A percentile compares a stretch with the other conserved stretches of the same genome.
phyloP scores from a whole-genome alignment of 2,113 vertebrate genomes.

The Channa maculata region DNA sequence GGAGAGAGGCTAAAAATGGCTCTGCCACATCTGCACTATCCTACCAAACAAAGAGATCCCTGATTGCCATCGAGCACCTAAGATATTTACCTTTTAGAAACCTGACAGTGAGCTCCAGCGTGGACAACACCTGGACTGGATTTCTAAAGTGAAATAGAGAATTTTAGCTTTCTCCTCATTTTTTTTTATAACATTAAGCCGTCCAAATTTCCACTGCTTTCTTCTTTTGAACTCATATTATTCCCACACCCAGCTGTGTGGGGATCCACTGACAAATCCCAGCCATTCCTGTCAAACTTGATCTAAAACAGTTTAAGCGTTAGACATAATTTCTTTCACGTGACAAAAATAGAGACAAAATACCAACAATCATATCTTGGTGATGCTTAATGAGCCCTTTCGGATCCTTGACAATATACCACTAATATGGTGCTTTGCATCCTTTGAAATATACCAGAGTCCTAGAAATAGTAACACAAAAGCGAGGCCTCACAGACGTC shows the following conservation, averaged over 20 bases:
- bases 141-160: conserved; percentile 13
- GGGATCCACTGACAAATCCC: conserved; percentile 35
- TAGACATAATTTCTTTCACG: conserved; percentile 50
- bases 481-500: conserved; percentile 43
- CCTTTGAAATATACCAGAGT: conserved; percentile 69
- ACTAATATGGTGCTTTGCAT: conserved; percentile 77
- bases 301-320: conserved; percentile 37
- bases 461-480: conserved; percentile 75
- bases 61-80: conserved; percentile 32
- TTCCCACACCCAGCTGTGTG: conserved; percentile 16
- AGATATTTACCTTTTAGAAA: conserved; percentile 34
- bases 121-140: conserved; percentile 37
- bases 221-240: conserved; percentile 12
- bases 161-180: conserved; percentile 25
- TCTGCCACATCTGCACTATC: conserved; percentile 71
- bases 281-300: conserved; percentile 34
- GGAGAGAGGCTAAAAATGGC: conserved; percentile 78
- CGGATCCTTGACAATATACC: conserved; percentile 76
- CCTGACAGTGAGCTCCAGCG: not conserved
- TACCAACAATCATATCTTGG: conserved; percentile 77
- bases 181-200: conserved; percentile 5
- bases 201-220: conserved; percentile 42
- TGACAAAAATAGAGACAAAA: conserved; percentile 75
- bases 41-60: conserved; percentile 62
- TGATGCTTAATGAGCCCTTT: conserved; percentile 79